Evolutionary conservation across 2,113 vertebrate genomes (phyloP).

Genomic region (Cepphus grylle): DNA sequence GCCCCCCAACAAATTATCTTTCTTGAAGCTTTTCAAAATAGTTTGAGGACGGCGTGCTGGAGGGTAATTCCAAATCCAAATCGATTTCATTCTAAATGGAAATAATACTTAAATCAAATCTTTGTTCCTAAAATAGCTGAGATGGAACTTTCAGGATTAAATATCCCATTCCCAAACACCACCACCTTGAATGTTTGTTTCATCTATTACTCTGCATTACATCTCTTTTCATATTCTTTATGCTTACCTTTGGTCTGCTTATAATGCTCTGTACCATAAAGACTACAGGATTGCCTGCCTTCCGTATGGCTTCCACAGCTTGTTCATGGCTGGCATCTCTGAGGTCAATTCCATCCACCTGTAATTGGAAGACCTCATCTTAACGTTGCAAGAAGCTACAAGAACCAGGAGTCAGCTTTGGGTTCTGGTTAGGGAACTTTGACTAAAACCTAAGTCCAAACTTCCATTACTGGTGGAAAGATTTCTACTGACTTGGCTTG

Average conservation of each 20-base stretch:
- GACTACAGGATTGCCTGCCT: constrained; percentile 91
- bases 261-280: constrained; percentile 96
- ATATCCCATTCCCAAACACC: constrained; percentile 29
- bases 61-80: constrained; percentile 47
- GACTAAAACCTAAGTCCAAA: neutral
- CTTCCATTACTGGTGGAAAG: neutral
- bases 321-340: constrained; percentile 97
- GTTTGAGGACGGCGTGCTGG: constrained; percentile 24
- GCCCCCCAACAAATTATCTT: constrained; percentile 41
- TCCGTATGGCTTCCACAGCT: constrained; percentile 98
- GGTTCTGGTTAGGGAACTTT: neutral
- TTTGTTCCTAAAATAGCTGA: constrained; percentile 9
- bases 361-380: constrained; percentile 77
- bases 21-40: constrained; percentile 58
- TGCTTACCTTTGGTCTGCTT: constrained; percentile 89
- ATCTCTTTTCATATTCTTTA: constrained; percentile 48
- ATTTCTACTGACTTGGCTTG: neutral
- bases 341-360: constrained; percentile 96
- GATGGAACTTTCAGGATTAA: constrained; percentile 42
- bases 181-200: constrained; percentile 22
- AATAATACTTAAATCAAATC: constrained; percentile 58
- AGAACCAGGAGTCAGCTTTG: constrained; percentile 23
- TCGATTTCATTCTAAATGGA: constrained; percentile 47
- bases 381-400: constrained; percentile 70
- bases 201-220: neutral